A percentile compares a stretch with the other conserved stretches of the same genome.
Evolutionary conservation across 1,140 invertebrate genomes (phyloP).

Genomic region (Neodiprion fabricii): DNA sequence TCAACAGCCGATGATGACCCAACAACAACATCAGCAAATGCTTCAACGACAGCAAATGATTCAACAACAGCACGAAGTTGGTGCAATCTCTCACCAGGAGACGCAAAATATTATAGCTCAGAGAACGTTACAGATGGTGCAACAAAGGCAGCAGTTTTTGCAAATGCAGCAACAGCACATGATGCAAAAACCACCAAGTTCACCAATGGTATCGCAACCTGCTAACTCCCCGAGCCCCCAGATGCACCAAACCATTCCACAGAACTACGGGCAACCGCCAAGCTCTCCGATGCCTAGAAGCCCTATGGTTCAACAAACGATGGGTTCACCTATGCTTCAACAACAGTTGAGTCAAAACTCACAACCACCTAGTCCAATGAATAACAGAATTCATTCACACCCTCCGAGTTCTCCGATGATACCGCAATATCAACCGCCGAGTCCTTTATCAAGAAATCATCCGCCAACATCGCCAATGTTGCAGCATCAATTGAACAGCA

Average conservation of each 20-base stretch:
- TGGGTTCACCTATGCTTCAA: conserved; percentile 64
- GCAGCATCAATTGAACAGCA: conserved; percentile 51
- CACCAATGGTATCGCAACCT: conserved; percentile 65
- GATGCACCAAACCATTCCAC: conserved; percentile 63
- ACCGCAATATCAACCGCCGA: conserved; percentile 58
- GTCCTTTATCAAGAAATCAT: conserved; percentile 55
- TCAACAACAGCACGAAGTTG: conserved; percentile 61
- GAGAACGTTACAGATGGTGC: conserved; percentile 45
- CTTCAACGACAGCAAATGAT: conserved; percentile 55
- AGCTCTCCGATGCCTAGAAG: conserved; percentile 71
- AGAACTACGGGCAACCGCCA: conserved; percentile 64
- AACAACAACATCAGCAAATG: conserved; percentile 63
- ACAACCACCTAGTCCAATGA: conserved; percentile 59
- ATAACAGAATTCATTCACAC: conserved; percentile 47
- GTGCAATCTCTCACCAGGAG: conserved; percentile 24
- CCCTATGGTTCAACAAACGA: conserved; percentile 65
- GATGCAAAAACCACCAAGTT: conserved; percentile 59
- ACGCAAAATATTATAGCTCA: conserved; percentile 23
- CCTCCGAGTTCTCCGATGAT: conserved; percentile 58
- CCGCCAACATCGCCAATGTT: conserved; percentile 59
- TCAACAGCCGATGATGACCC: conserved; percentile 48
- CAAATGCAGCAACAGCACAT: conserved; percentile 51
- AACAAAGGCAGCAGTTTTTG: conserved; percentile 54
- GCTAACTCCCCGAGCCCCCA: conserved; percentile 65
- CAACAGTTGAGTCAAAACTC: conserved; percentile 58